Evolutionary conservation across 2,888 invertebrate species (phyloP).

Genomic region (Cosmia pyralina): DNA sequence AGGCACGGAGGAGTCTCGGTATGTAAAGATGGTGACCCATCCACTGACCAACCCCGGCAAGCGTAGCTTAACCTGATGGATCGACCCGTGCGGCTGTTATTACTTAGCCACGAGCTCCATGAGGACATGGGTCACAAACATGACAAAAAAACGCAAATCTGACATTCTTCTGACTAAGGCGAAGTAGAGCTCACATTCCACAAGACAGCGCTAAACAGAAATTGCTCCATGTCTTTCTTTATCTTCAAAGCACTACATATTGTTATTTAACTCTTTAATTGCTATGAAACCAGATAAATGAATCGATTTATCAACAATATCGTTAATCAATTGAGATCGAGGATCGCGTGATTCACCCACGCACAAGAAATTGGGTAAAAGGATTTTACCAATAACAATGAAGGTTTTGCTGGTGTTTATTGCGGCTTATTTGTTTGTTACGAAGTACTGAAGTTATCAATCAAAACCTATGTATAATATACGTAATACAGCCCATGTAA

Average conservation of each 20-base stretch:
- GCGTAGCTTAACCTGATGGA: too few relatives aligned
- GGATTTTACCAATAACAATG: slow-evolving; percentile 6
- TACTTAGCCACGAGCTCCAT: too few relatives aligned
- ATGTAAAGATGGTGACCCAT: too few relatives aligned
- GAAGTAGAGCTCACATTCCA: neutral
- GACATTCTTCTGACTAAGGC: too few relatives aligned
- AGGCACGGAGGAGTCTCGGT: too few relatives aligned
- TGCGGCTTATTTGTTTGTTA: neutral
- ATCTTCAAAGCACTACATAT: slow-evolving; percentile 6
- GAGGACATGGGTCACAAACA: too few relatives aligned
- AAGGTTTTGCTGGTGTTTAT: neutral
- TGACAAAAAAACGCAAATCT: too few relatives aligned
- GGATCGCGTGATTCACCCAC: slow-evolving; percentile 38
- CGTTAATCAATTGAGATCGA: slow-evolving; percentile 56
- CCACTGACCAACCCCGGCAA: too few relatives aligned
- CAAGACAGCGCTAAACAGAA: slow-evolving; percentile 18
- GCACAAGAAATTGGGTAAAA: slow-evolving; percentile 37
- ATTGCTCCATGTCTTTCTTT: slow-evolving; percentile 13
- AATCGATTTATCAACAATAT: slow-evolving; percentile 44
- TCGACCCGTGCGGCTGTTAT: too few relatives aligned
- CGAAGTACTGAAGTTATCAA: too few relatives aligned
- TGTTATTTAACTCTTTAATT: slow-evolving; percentile 45
- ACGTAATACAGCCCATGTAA: too few relatives aligned
- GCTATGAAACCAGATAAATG: slow-evolving; percentile 41
- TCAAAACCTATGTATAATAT: too few relatives aligned